Base-by-base conservation (phyloP, 2,113 vertebrate species). In the Pyrgilauda ruficollis region DNA sequence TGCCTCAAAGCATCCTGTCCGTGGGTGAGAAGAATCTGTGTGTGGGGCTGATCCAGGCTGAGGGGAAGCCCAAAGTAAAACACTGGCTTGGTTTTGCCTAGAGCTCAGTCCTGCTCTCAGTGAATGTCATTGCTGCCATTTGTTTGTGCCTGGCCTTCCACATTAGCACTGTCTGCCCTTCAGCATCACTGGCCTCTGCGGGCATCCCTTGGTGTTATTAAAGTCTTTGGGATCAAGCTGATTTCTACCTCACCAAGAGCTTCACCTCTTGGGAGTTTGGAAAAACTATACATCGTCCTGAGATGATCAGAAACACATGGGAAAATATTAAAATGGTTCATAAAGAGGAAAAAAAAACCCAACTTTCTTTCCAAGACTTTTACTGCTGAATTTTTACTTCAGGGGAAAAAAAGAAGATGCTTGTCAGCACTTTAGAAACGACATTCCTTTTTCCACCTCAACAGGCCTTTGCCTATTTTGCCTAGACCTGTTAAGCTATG, bases 271-370 rank as follows among this genome's bases (percentile, higher is more conserved):
- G 82, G 81, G 58, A 74, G 79, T 72, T 70, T 63, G 79, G 82
- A 78, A 90, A 96, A 95, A 66, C 55, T 83, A 35, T 80, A 55
- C 50, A 49, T 63, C 0, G 13, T 39, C 87, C 31, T 86, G 35
- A 93, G 46, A 93, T 80, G 64, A 96, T 92, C 79, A 94, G 79
- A 94, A 96, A 92, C 93, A 95, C 64, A 37, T 96, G 92, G 85
- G 55, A 93, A 95, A 96, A 94, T 78, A 94, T 31, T 88, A 18
- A 91, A 95, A 94, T 73, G 14, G 23, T 89, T 58, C 58, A 75
- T 76, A 70, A 77, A 87, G 37, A 80, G 17, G n/a, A 66, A 63
- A 33, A 79, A 78, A 61, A 79, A 90, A 55, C n/a, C 10, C 11
- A 53, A 39, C 73, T 91, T 91, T 94, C 50, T 91, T 88, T 94